Evolutionary conservation across 2,113 vertebrate species (phyloP), one percentile per base, ranked within the genome.

Genomic region (Perca schrenkii): DNA sequence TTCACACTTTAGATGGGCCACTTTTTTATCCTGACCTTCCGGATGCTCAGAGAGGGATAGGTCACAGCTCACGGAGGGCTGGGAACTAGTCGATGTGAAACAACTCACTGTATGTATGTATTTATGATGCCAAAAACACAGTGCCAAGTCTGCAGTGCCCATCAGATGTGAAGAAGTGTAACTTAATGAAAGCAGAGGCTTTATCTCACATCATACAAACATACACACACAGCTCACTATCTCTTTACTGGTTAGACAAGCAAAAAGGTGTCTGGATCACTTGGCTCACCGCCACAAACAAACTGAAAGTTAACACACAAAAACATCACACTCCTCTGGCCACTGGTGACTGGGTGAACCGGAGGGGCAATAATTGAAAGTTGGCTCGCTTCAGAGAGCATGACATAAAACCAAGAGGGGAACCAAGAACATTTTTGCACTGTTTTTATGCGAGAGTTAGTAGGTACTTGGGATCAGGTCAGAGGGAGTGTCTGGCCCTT

Each of bases 331-430:
- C 87, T 91, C 84, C 82, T 92, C 77, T 73, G 80, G 83, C 88
- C 93, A 83, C 82, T 83, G 86, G 91, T 85, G 92, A 92, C 91
- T 91, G 89, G 88, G 88, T 90, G 88, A 93, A 93, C 88, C 70
- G 58, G 86, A 89, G 92, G 90, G 86, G 80, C 91, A 83, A 93
- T 95, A 95, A 96, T 96, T 96, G 95, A 95, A 96, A 96, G 93
- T 92, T 92, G 95, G 92, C 86, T 93, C 88, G 94, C 95, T 95
- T 92, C 92, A 92, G 83, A 92, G 91, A 95, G 95, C 95, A 86
- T 95, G 94, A 95, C 95, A 89, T 92, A 90, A 90, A 93, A 88
- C 84, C 89, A 85, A 87, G 79, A 91, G 91, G 84, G 93, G 90
- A 91, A 93, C 90, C 86, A 72, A 80, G 84, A 84, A 85, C 84